These are phyloP conservation scores for Thecocarcelia acutangulata DNA, from an alignment of 2,888 invertebrate genomes.

Conservation along the genomic window DNA sequence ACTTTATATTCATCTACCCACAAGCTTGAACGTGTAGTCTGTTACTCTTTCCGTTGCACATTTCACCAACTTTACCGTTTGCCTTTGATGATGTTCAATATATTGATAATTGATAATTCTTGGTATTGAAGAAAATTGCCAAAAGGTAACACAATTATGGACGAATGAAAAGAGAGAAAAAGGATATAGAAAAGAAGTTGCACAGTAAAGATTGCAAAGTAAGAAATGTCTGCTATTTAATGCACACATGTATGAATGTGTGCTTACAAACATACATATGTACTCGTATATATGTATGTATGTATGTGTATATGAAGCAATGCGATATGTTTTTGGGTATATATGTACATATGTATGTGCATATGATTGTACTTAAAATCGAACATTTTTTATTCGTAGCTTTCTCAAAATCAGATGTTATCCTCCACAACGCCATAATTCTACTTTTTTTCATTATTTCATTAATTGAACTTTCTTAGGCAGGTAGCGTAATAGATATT, in stretches of 20 bases:
- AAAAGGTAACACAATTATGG: conserved; percentile 66
- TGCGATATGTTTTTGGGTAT: neutral
- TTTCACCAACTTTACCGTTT: conserved; percentile 52
- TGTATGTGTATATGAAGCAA: neutral
- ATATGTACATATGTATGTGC: neutral
- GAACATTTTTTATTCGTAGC: no score
- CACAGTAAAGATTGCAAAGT: conserved; percentile 15
- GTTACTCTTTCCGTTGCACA: conserved; percentile 51
- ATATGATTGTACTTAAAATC: no score
- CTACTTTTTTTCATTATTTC: neutral
- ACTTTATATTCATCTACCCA: conserved; percentile 27
- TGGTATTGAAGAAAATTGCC: conserved; percentile 66
- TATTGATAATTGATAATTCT: conserved; percentile 58
- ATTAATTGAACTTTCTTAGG: neutral
- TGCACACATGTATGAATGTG: no score
- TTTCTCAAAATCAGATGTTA: neutral
- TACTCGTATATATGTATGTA: neutral
- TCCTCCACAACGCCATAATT: neutral
- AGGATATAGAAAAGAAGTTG: neutral
- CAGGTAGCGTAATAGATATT: neutral
- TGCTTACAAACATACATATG: neutral
- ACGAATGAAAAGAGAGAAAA: conserved; percentile 14
- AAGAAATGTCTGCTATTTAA: neutral
- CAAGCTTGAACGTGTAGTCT: neutral
- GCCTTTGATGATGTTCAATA: conserved; percentile 62